phyloP scores from a whole-genome alignment of 2,113 vertebrate species.

The Antigone vipio region DNA sequence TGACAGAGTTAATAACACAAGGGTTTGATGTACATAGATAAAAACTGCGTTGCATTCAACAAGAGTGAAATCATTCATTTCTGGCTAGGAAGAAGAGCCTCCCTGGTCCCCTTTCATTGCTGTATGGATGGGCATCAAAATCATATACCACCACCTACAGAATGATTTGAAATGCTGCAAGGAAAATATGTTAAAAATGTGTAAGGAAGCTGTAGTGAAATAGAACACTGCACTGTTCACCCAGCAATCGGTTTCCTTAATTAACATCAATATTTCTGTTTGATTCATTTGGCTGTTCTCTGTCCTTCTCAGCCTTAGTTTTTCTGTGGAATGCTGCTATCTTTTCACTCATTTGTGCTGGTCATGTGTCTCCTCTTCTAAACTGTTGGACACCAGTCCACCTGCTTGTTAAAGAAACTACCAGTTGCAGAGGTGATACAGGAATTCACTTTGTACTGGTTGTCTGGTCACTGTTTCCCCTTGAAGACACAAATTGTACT shows the following conservation, averaged over 20 bases:
- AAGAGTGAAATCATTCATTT: not conserved
- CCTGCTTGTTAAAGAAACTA: not conserved
- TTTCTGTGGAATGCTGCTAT: slow-evolving; percentile 12
- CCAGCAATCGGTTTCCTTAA: not conserved
- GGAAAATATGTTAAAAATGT: not conserved
- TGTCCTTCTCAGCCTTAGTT: not conserved
- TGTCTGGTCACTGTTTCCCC: slow-evolving; percentile 16
- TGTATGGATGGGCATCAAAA: not conserved
- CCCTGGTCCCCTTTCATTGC: not conserved
- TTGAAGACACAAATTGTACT: slow-evolving; percentile 53
- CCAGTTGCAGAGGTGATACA: not conserved
- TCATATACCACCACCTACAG: not conserved
- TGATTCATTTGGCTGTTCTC: not conserved
- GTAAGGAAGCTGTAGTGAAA: not conserved
- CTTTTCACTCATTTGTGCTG: not conserved
- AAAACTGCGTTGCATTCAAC: not conserved
- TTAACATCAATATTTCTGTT: not conserved
- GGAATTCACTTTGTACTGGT: not conserved
- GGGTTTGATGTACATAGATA: not conserved
- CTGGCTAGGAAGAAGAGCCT: not conserved
- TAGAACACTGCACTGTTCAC: slow-evolving; percentile 3
- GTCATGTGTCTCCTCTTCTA: not conserved
- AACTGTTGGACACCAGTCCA: not conserved
- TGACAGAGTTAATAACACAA: not conserved
- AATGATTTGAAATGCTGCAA: not conserved